Evolutionary conservation across 2,113 vertebrate species (phyloP), one percentile per base, ranked within the genome.

Genomic region (Sinosuthora webbiana): DNA sequence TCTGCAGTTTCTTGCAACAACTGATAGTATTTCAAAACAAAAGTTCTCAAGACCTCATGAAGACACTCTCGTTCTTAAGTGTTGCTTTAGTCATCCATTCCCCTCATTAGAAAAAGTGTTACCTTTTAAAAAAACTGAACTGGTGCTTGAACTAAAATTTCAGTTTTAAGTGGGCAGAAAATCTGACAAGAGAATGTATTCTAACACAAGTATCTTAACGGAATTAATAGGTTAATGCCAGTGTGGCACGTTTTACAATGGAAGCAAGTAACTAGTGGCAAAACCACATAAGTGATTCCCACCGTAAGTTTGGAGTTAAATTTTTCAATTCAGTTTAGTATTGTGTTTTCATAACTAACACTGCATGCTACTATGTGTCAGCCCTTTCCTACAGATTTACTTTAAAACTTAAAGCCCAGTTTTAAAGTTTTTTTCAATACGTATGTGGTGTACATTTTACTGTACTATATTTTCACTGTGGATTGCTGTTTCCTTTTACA

Each of bases 21-120:
- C 79, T 94, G 59, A 91, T 47, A 96, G 82, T 75, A 81, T 92
- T 98, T 96, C 91, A 95, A 94, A 97, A 97, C 94, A 97, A 95
- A 96, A 97, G 91, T 65, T 91, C 94, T 95, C 42, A 47, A 74
- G 78, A 95, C 60, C 84, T 75, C 67, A 62, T 83, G 78, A 74
- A 83, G 56, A 55, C 47, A 78, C 18, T 24, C 33, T 81, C 13
- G 1, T 93, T 90, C 76, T 69, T 49, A 85, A 79, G 65, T 22
- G 19, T 23, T 91, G 35, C 30, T 86, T 82, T 41, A 45, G 62
- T 63, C 59, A 73, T 83, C 59, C 64, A 35, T 53, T 76, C 23
- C 47, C 31, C n/a, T 49, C 47, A 57, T 39, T 76, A 31, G 47
- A 57, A 69, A 56, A 83, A 79, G 19, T 15, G 25, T 47, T 93